Base-by-base conservation (phyloP, 2,888 invertebrate species). In the Mesopsocus fuscifrons region DNA sequence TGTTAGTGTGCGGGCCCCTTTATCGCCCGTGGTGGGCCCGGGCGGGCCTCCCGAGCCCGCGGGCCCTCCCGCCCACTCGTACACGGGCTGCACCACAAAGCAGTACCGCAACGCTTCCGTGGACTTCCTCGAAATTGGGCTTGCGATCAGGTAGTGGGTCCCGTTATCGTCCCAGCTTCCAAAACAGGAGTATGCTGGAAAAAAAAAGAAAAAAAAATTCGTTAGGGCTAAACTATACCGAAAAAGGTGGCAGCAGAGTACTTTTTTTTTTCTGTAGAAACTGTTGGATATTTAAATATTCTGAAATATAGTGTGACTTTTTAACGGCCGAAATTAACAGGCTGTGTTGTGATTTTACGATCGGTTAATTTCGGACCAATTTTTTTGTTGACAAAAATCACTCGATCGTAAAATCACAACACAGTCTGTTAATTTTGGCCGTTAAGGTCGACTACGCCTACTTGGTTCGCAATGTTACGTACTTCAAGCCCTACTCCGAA, bases 111-210 rank as follows among this genome's bases (percentile, higher is more conserved):
- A 54, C 1, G 68, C 65, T 44, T 69, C 68, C 1, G 64, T 57
- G 9, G 68, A 61, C 44, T 63, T 63, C 45, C 67, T 56, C 5
- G 66, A 58, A 32, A 61, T 55, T 1, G 71, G 71, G 3, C 76
- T 74, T n/a, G 77, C 74, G 48, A 81, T 72, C 51, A 79, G 67
- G 59, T 69, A 77, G 49, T 74, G 71, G 8, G 69, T 65, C 18
- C 66, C 65, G 34, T 70, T 69, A 48, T 73, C 73, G 49, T 67
- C 63, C 80, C 81, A 81, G 55, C 72, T 72, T 40, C 79, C 81
- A 56, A 78, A 76, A 57, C 81, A 81, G 1, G 71, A 71, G 60
- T 76, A 80, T 38, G 70, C 78, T 76, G 63, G 1, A 58, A 54
- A 46, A 54, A 17, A 35, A 50, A 44, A 21, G 15, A 45, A 44